Evolutionary conservation across 2,797 vertebrate species (phyloP).

Genomic region (Tokudaia tokunoshimensis): DNA sequence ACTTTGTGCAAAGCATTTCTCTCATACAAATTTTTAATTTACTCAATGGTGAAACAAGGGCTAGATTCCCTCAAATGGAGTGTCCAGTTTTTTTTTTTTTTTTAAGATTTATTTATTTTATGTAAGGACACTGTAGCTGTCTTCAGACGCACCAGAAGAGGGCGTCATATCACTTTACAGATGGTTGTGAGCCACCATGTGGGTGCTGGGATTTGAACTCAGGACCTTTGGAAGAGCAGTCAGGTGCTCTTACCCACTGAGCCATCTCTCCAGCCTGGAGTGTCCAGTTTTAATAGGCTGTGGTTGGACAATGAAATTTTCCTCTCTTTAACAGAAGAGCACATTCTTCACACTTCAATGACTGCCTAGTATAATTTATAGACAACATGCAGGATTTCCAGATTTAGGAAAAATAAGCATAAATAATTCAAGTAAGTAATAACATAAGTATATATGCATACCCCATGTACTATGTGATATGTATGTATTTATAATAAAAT

Average conservation of each 20-base stretch:
- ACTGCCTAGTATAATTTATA: conserved; percentile 36
- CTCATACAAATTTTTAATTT: background rate
- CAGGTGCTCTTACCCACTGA: too few species aligned
- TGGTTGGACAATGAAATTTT: conserved; percentile 26
- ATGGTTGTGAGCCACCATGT: too few species aligned
- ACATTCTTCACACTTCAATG: conserved; percentile 45
- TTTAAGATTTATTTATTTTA: too few species aligned
- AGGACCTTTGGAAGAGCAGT: too few species aligned
- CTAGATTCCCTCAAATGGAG: background rate
- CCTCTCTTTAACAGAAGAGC: conserved; percentile 55
- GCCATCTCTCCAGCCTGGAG: too few species aligned
- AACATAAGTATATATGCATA: background rate
- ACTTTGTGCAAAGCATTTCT: background rate
- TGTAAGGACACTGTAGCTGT: too few species aligned
- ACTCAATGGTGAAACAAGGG: background rate
- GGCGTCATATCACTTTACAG: too few species aligned
- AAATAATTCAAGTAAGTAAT: conserved; percentile 17
- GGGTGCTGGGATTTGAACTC: too few species aligned
- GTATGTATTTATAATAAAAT: conserved; percentile 23
- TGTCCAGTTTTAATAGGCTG: conserved; percentile 28
- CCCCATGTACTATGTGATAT: background rate
- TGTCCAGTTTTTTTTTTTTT: conserved; percentile 41
- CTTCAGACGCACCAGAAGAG: too few species aligned
- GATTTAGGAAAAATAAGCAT: conserved; percentile 1
- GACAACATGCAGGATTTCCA: background rate